Evolutionary conservation across 2,797 vertebrate species (phyloP).

Genomic region (Nannoperca australis): DNA sequence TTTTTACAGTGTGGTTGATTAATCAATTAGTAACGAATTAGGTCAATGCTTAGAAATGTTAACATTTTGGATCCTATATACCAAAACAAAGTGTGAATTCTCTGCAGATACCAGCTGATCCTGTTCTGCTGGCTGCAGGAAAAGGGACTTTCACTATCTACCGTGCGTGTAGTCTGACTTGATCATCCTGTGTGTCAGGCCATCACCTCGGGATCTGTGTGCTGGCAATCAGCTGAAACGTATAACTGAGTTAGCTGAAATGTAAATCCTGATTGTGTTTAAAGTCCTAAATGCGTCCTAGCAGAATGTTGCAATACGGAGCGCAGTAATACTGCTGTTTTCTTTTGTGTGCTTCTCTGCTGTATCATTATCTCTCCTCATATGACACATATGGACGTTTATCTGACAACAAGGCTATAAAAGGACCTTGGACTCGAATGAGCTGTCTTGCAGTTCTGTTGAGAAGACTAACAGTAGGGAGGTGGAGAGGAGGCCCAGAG

Average conservation of each 20-base stretch:
- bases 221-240: constrained; percentile 14
- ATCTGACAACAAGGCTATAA: constrained; percentile 52
- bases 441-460: constrained; percentile 20
- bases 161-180: not conserved
- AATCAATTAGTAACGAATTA: no score
- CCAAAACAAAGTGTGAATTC: not conserved
- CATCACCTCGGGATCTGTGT: not conserved
- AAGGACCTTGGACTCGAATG: constrained; percentile 69
- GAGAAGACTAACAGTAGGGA: not conserved
- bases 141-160: not conserved
- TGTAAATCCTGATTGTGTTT: constrained; percentile 1
- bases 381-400: constrained; percentile 21
- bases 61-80: not conserved
- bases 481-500: not conserved
- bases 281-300: not conserved
- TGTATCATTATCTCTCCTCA: constrained; percentile 39
- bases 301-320: not conserved
- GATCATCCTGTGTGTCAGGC: not conserved
- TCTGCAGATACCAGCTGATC: not conserved
- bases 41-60: not conserved
- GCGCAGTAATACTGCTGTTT: not conserved
- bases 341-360: constrained; percentile 8
- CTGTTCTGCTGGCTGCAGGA: not conserved
- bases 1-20: not conserved
- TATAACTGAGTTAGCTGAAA: constrained; percentile 5